Evolutionary conservation across 23 tunicate genomes (phyloP).

Genomic region (Corella eumyota): DNA sequence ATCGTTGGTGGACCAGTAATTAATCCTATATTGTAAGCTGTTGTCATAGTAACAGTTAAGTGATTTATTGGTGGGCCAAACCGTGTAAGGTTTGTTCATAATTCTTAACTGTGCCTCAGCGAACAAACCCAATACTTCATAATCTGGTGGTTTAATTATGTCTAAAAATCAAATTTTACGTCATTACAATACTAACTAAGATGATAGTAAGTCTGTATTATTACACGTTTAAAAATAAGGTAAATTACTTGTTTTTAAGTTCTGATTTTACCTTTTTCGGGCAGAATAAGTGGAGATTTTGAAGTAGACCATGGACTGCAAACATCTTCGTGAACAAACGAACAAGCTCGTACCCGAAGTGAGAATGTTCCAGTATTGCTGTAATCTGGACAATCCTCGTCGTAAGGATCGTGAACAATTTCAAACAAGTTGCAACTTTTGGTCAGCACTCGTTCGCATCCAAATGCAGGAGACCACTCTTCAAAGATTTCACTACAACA

Average conservation of each 20-base stretch:
- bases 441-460: too few relatives aligned
- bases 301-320: slow-evolving; percentile 7
- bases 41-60: slow-evolving; percentile 23
- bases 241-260: too few relatives aligned
- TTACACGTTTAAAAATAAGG: too few relatives aligned
- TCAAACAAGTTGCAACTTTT: slow-evolving; percentile 12
- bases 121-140: slow-evolving; percentile 8
- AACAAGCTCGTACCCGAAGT: slow-evolving; percentile 3
- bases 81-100: slow-evolving; percentile 17
- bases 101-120: slow-evolving; percentile 17
- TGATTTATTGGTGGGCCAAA: slow-evolving; percentile 13
- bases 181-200: too few relatives aligned
- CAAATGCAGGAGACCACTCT: too few relatives aligned
- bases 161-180: slow-evolving; percentile 1
- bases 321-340: background rate
- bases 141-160: slow-evolving; percentile 16
- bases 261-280: too few relatives aligned
- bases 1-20: slow-evolving; percentile 11
- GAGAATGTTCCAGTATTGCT: slow-evolving; percentile 1
- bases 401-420: background rate
- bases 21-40: slow-evolving; percentile 6
- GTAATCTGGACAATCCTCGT: slow-evolving; percentile 19
- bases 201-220: too few relatives aligned
- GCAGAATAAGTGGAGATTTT: background rate
- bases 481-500: too few relatives aligned